These are phyloP conservation scores for Pseudomyrmex gracilis DNA, from an alignment of 1,140 invertebrate species.

Conservation along the genomic window DNA sequence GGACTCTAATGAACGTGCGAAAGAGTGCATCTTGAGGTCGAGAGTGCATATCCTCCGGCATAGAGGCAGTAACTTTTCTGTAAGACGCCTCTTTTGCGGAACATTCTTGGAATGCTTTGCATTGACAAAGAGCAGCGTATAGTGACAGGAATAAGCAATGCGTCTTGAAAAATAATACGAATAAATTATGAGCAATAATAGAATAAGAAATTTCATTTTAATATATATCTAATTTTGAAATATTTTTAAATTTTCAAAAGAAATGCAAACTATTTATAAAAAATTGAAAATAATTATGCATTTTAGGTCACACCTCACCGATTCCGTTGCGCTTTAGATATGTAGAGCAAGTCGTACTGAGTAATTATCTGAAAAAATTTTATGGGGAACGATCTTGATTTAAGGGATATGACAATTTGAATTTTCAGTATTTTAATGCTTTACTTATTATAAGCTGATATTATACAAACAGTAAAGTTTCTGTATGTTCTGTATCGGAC, in stretches of 20 bases:
- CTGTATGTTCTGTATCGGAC: no score
- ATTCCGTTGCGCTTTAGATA: no score
- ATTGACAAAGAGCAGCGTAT: conserved; percentile 7
- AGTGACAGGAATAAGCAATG: neutral
- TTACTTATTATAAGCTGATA: no score
- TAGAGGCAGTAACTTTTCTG: conserved; percentile 66
- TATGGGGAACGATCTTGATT: no score
- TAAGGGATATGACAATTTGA: no score
- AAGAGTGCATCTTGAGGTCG: conserved; percentile 77
- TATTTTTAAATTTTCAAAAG: neutral
- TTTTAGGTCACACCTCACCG: no score
- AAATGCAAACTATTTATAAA: neutral
- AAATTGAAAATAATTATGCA: neutral
- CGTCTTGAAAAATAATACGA: neutral
- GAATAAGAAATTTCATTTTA: neutral
- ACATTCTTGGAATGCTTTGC: conserved; percentile 19
- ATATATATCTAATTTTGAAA: conserved; percentile 6
- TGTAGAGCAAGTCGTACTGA: no score
- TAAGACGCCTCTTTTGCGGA: conserved; percentile 38
- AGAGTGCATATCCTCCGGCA: conserved; percentile 77
- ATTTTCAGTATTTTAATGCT: no score
- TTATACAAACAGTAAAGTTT: no score
- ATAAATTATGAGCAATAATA: neutral
- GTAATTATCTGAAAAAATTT: no score
- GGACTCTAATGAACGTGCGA: conserved; percentile 82